These are phyloP conservation scores for Chromis chromis DNA, from an alignment of 2,797 vertebrate genomes.

Conservation along the genomic window DNA sequence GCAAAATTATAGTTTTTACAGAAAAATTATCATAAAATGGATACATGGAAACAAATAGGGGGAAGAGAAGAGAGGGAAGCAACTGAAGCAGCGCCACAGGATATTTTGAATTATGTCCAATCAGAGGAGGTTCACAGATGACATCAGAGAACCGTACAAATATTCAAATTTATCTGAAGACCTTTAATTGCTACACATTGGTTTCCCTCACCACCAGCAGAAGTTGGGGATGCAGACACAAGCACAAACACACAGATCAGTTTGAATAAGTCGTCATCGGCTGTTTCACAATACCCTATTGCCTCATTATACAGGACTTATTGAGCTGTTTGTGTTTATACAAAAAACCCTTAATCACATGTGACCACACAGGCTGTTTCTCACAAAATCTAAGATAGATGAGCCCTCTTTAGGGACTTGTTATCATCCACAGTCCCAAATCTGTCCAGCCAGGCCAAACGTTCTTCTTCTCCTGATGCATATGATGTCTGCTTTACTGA, in stretches of 20 bases:
- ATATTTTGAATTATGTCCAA: slow-evolving; percentile 23
- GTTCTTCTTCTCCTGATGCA: slow-evolving; percentile 44
- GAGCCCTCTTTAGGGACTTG: neutral
- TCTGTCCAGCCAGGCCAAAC: slow-evolving; percentile 12
- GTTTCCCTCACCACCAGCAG: slow-evolving; percentile 8
- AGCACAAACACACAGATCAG: slow-evolving; percentile 13
- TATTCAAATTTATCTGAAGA: neutral
- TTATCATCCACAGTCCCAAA: slow-evolving; percentile 5
- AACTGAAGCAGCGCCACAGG: slow-evolving; percentile 13
- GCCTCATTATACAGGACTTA: neutral
- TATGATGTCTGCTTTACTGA: slow-evolving; percentile 87
- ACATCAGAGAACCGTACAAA: slow-evolving; percentile 3
- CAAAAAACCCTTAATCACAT: neutral
- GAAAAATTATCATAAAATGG: neutral
- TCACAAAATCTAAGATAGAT: neutral
- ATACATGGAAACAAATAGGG: slow-evolving; percentile 1
- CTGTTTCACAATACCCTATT: neutral
- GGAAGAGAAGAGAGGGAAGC: neutral
- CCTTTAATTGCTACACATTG: neutral
- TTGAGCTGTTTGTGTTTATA: neutral
- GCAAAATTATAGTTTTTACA: slow-evolving; percentile 4
- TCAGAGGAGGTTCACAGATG: slow-evolving; percentile 31
- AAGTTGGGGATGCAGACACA: neutral
- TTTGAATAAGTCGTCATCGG: slow-evolving; percentile 16
- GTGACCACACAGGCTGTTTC: neutral